Conservation (phyloP, 2,113 vertebrate genomes). For the Lepidothrix coronata region DNA sequence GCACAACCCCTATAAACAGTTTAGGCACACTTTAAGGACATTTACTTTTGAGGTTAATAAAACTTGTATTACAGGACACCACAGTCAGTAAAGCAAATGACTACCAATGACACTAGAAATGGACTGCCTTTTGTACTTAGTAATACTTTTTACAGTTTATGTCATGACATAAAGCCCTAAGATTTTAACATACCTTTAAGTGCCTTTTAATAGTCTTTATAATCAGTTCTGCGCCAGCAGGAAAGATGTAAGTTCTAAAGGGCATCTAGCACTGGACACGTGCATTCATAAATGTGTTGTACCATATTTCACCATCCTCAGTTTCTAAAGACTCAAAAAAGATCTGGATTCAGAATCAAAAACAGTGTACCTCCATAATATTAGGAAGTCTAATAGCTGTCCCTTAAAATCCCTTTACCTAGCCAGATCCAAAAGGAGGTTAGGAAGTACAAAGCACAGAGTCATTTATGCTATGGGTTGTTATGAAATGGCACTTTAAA, state of each 20-base stretch:
- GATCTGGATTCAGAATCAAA: background rate
- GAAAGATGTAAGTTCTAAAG: background rate
- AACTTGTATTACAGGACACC: background rate
- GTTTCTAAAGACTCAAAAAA: background rate
- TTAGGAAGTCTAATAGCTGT: background rate
- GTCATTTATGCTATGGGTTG: background rate
- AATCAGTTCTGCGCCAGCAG: background rate
- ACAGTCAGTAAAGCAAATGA: background rate
- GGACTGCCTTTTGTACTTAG: background rate
- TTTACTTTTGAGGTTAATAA: background rate
- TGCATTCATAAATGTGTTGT: background rate
- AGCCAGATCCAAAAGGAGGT: background rate
- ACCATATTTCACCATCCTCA: background rate
- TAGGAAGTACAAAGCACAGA: background rate
- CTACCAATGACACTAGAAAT: background rate
- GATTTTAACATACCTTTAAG: background rate
- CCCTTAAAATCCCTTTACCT: background rate
- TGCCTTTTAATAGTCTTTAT: background rate
- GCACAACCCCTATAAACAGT: background rate
- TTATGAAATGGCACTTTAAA: background rate
- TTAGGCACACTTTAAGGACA: background rate
- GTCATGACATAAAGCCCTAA: background rate
- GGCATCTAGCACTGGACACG: fast-evolving
- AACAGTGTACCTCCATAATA: background rate
- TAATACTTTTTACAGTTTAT: background rate